Evolutionary conservation across 2,113 vertebrate genomes (phyloP), one percentile per base, ranked within the genome.

Genomic region (Antennarius striatus): DNA sequence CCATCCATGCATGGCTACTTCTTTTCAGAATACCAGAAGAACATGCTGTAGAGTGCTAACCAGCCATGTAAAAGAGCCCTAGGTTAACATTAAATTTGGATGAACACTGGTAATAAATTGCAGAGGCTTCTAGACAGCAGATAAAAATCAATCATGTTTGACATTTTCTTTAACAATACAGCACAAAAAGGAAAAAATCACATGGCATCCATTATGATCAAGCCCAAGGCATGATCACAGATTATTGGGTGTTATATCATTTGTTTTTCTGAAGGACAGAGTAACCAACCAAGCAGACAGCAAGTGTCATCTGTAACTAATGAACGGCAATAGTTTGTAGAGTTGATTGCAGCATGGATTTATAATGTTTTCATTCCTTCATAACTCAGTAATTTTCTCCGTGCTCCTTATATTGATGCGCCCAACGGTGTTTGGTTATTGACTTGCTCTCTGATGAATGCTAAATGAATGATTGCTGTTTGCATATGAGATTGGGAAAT

Each of bases 101-200:
- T 7, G 42, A 43, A 12, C 9, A 11, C 11, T 10, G 46, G 67
- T 22, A 17, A 4, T 56, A 4, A 56, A 56, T 40, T 36, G 22
- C 6, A 5, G 17, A 53, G 48, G 6, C 22, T 69, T 58, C 30
- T 11, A 15, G 15, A 28, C 9, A 16, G 30, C n/a, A 11, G 60
- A 22, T 43, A 11, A 11, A 22, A 43, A 12, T 12, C 42, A 12
- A 9, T 43, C 42, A 11, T 10, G 5, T 47, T 47, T 47, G 4
- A 15, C 50, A 68, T 56, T 64, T 43, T 10, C 42, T 47, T 47
- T 47, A 5, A 15, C 55, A 68, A 60, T 64, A n/a, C 17, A 40
- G 43, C 42, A 13, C 29, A 36, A 59, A 60, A 49, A 46, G 29
- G 14, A 22, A 22, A 53, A 49, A 62, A 51, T 6, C 29, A 42